Evolutionary conservation across 2,888 invertebrate genomes (phyloP), one percentile per base, ranked within the genome.

Genomic region (Pollenia labialis): DNA sequence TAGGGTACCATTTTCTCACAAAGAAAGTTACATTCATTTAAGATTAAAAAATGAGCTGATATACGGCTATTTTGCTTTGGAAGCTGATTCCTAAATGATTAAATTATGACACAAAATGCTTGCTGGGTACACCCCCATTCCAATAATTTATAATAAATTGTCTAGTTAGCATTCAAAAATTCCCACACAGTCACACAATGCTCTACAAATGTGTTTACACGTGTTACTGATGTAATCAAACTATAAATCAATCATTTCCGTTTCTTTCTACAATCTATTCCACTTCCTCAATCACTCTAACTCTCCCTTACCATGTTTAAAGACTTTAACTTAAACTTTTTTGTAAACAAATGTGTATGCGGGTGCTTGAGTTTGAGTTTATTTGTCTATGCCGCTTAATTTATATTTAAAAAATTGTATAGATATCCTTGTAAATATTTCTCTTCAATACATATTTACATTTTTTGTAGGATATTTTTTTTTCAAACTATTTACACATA

Each of bases 181-280:
- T 60, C 42, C 1, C 14, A 64, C 62, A 14, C 52, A 40, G 10
- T 60, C 3, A 10, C 14, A 12, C 32, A 62, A 71, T 7, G 42
- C 60, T 44, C 32, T 62, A 46, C 46, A 50, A 2, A 50, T 48
- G 16, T 69, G 76, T 66, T 71, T 74, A 60, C 68, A 68, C 54
- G 64, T 50, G 32, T 32, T 42, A 44, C 7, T 75, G 54, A 72
- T 72, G 83, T 50, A 79, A 84, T 79, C 83, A 79, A 75, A 0
- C 54, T 66, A 72, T 83, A 86, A 86, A 86, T 86, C 82, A 86
- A 86, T 86, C 82, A 86, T 64, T 83, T 66, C 32, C 54, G 3
- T 23, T 80, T 71, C 12, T 44, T 71, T 62, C 42, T 11, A 1
- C 32, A 42, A 42, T 62, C n/a, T 0, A 32, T 32, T 32, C 0